Evolutionary conservation across 2,113 vertebrate species (phyloP).

Genomic region (Oostethus manadensis): DNA sequence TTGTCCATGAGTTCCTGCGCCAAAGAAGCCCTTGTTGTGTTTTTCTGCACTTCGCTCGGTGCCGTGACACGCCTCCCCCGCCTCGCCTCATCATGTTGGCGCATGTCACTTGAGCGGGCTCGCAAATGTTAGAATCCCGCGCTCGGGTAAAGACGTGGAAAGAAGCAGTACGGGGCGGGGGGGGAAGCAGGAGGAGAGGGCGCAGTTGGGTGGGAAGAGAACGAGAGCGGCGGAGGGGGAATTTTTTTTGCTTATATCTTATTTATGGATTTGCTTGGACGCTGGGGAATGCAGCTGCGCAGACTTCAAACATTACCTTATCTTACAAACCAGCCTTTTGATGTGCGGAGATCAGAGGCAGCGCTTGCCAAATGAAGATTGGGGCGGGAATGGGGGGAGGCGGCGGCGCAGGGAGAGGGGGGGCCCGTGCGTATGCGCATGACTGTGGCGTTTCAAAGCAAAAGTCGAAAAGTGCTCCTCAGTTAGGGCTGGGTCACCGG

Average conservation of each 20-base stretch:
- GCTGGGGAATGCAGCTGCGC: slow-evolving; percentile 81
- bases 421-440: slow-evolving; percentile 66
- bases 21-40: slow-evolving; percentile 44
- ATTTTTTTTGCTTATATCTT: slow-evolving; percentile 80
- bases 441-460: slow-evolving; percentile 85
- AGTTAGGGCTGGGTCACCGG: slow-evolving; percentile 79
- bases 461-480: slow-evolving; percentile 73
- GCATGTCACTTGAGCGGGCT: slow-evolving; percentile 55
- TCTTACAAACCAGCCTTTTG: slow-evolving; percentile 89
- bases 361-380: slow-evolving; percentile 85
- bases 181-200: slow-evolving; percentile 33
- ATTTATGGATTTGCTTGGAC: slow-evolving; percentile 91
- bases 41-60: slow-evolving; percentile 55
- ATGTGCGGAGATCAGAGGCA: slow-evolving; percentile 88
- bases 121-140: slow-evolving; percentile 73
- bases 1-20: slow-evolving; percentile 38
- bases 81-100: slow-evolving; percentile 38
- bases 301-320: slow-evolving; percentile 89
- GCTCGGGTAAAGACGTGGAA: slow-evolving; percentile 69
- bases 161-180: slow-evolving; percentile 15
- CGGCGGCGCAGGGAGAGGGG: slow-evolving; percentile 48
- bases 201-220: slow-evolving; percentile 55
- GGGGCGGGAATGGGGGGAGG: slow-evolving; percentile 53
- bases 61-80: slow-evolving; percentile 34
- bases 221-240: slow-evolving; percentile 42